Evolutionary conservation across 2,113 vertebrate species (phyloP).

Genomic region (Bubo scandiacus): DNA sequence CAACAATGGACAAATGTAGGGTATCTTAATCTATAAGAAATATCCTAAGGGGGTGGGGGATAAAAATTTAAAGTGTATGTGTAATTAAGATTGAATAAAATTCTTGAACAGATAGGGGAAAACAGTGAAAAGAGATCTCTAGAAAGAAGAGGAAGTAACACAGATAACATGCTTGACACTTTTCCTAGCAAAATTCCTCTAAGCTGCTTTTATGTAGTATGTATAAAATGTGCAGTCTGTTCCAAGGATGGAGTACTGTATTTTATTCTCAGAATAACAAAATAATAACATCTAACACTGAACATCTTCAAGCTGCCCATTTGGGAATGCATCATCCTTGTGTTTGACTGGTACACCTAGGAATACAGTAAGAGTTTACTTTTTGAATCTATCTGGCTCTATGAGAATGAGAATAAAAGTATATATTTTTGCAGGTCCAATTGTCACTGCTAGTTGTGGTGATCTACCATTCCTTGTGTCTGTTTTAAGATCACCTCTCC

Average conservation of each 20-base stretch:
- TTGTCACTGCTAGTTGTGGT: not conserved
- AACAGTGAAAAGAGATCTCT: not conserved
- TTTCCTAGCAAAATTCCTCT: not conserved
- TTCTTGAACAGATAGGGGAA: fast-evolving
- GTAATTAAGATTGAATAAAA: not conserved
- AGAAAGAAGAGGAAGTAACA: not conserved
- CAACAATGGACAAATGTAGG: not conserved
- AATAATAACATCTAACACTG: not conserved
- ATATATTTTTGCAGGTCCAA: not conserved
- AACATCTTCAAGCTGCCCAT: not conserved
- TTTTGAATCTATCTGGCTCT: not conserved
- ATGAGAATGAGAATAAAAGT: not conserved
- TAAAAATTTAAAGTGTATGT: not conserved
- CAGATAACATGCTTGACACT: fast-evolving
- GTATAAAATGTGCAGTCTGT: not conserved
- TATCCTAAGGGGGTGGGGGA: fast-evolving
- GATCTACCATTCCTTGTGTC: not conserved
- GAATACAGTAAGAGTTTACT: not conserved
- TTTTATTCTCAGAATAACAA: not conserved
- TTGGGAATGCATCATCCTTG: not conserved
- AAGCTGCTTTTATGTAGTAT: not conserved
- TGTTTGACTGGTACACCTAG: not conserved
- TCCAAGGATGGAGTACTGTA: not conserved
- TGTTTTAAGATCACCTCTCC: not conserved
- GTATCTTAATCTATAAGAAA: not conserved